Evolutionary conservation across 2,797 vertebrate genomes (phyloP).

Genomic region (Pseudochirops corinnae): DNA sequence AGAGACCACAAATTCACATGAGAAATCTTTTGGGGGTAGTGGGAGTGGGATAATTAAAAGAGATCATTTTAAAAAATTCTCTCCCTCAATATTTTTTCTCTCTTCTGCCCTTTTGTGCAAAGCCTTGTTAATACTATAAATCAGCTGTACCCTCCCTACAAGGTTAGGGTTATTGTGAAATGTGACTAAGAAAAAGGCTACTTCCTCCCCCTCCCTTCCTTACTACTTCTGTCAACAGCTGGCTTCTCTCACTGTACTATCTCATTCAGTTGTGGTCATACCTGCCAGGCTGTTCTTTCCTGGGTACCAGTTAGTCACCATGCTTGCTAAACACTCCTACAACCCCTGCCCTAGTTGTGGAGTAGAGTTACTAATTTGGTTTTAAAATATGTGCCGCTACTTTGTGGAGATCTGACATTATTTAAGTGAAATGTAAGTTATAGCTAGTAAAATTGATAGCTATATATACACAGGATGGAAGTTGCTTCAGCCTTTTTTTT

Average conservation of each 20-base stretch:
- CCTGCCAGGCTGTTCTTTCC: not conserved
- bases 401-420: constrained; percentile 23
- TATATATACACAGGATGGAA: constrained; percentile 13
- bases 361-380: constrained; percentile 37
- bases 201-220: not conserved
- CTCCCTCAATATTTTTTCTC: not conserved
- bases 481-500: constrained; percentile 9
- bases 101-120: not conserved
- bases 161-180: not conserved
- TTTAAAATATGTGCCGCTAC: constrained; percentile 43
- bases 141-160: not conserved
- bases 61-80: not conserved
- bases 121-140: not conserved
- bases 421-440: constrained; percentile 34
- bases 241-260: not conserved
- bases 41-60: not conserved
- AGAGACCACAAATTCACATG: not conserved
- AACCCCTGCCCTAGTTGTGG: not conserved
- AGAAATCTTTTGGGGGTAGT: not conserved
- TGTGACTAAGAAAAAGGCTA: not conserved
- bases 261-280: not conserved
- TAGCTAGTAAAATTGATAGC: not conserved
- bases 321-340: constrained; percentile 34
- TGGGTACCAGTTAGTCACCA: not conserved
- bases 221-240: not conserved